Conservation (phyloP, 2,113 vertebrate species). For the Pangasianodon gigas region DNA sequence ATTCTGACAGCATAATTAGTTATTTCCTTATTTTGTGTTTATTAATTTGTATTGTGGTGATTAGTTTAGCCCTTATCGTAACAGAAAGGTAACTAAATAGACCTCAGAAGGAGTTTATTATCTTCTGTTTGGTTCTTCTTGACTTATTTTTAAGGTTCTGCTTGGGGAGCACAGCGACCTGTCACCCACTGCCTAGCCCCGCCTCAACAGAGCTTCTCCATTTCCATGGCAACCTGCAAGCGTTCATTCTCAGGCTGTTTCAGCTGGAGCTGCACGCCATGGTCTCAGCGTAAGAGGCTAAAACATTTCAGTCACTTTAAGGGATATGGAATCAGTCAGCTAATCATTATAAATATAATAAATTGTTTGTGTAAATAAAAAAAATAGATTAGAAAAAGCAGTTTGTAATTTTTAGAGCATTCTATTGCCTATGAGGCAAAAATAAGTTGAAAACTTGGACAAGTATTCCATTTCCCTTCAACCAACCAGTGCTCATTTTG, state of each 20-base stretch:
- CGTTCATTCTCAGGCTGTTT: conserved; percentile 81
- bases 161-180: conserved; percentile 70
- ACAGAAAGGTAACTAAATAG: not conserved
- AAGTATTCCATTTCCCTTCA: not conserved
- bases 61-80: not conserved
- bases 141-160: conserved; percentile 64
- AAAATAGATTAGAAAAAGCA: not conserved
- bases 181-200: conserved; percentile 78
- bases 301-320: not conserved
- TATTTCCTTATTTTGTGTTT: not conserved
- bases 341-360: not conserved
- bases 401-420: not conserved
- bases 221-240: conserved; percentile 79
- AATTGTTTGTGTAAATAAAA: not conserved
- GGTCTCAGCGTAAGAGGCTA: conserved; percentile 72
- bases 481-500: not conserved
- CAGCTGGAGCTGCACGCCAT: conserved; percentile 82
- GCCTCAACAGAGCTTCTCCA: conserved; percentile 70
- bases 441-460: not conserved
- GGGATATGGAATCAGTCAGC: not conserved
- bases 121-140: not conserved
- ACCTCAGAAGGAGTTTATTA: not conserved
- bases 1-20: not conserved
- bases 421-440: not conserved
- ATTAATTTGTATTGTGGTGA: not conserved